Base-by-base conservation (phyloP, 2,888 invertebrate genomes). In the Colletes collaris region DNA sequence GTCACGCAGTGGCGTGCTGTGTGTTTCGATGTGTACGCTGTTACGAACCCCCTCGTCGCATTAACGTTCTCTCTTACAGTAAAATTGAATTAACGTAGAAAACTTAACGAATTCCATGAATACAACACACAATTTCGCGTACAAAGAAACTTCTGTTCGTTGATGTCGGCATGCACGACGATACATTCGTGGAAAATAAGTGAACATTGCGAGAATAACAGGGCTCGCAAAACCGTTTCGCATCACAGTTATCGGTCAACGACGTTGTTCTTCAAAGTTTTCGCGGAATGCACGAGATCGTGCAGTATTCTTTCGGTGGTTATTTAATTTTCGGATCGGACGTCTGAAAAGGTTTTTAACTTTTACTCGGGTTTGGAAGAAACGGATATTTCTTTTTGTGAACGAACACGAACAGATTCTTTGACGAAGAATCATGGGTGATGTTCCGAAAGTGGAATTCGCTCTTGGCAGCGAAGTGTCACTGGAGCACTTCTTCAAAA, bases 401-500 rank as follows among this genome's bases (percentile, higher is more conserved):
- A 53, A 68, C 53, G 10, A 11, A 50, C 0, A 8, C 37, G 13
- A 37, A 11, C 19, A 11, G 27, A 44, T 49, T 37, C 8, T 8
- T 27, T 8, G n/a, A 44, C 44, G 16, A 13, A 10, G 13, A 68
- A 82, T 59, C 59, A 90, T 90, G 90, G 76, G 79, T 62, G 88
- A 90, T 50, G 67, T 62, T 53, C 86, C 88, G 55, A 91, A 87
- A 81, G 87, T 92, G 70, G 88, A 91, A 76, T 92, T 92, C 72
- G 90, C 88, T 53, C 85, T 93, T 58, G 92, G 92, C 35, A 91
- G 90, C 79, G 89, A 91, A 78, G 91, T 91, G 69, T 91, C 92
- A 13, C 91, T 93, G 66, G 93, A 93, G 52, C 93, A 94, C 79
- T 93, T 93, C 85, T 94, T 94, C 88, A 94, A 94, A 90, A 94